A percentile compares a stretch with the other conserved stretches of the same genome.
These are phyloP conservation scores for Saguinus imperator DNA, from an alignment of 2,113 vertebrate genomes.

Conservation along the genomic window DNA sequence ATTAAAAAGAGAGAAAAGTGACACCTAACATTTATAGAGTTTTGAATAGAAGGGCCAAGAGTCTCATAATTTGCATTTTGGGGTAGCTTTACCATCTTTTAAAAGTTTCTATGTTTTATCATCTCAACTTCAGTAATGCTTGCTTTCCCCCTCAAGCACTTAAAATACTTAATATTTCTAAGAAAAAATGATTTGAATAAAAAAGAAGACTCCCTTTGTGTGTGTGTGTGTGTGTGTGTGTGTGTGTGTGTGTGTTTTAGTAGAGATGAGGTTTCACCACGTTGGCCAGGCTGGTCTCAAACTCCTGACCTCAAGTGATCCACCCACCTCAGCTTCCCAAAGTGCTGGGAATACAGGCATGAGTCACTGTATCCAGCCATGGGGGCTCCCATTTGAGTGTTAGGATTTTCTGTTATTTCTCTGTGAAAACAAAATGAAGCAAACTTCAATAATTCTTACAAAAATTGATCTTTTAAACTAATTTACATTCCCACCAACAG, in stretches of 20 bases:
- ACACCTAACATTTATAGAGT: neutral
- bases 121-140: neutral
- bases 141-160: neutral
- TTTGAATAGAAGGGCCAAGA: neutral
- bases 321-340: too few species aligned
- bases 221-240: too few species aligned
- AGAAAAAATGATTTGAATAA: neutral
- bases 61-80: neutral
- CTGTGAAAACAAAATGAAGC: neutral
- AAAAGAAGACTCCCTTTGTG: neutral
- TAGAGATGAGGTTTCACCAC: too few species aligned
- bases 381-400: neutral
- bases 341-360: too few species aligned
- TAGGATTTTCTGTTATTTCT: slow-evolving; percentile 28
- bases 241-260: too few species aligned
- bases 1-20: neutral
- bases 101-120: neutral
- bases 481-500: too few species aligned
- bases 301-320: too few species aligned
- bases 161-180: slow-evolving; percentile 26
- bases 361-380: too few species aligned
- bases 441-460: slow-evolving; percentile 19
- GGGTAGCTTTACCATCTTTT: neutral
- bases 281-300: too few species aligned
- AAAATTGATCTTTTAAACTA: neutral